Conservation (phyloP, 2,797 vertebrate genomes). For the Helostoma temminkii region DNA sequence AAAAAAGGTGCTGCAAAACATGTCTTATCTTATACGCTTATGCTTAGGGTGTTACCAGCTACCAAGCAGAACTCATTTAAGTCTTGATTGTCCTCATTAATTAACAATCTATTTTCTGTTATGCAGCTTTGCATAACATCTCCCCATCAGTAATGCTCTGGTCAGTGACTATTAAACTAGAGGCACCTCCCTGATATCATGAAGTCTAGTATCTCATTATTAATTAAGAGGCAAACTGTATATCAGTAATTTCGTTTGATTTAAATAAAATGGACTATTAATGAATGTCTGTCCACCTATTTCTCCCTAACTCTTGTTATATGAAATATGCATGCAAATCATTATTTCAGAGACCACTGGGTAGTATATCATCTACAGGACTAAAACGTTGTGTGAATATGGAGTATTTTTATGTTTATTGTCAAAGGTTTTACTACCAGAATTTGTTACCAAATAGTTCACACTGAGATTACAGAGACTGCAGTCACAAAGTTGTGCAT, state of each 20-base stretch:
- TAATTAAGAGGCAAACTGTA: conserved; percentile 23
- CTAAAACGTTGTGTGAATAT: too few species aligned
- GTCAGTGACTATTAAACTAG: conserved; percentile 53
- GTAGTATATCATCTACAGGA: too few species aligned
- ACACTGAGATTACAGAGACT: not conserved
- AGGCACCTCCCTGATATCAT: conserved; percentile 48
- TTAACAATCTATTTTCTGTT: not conserved
- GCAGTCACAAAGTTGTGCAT: not conserved
- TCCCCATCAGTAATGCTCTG: conserved; percentile 24
- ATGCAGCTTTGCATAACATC: conserved; percentile 20
- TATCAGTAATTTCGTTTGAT: conserved; percentile 27
- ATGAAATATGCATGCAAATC: too few species aligned
- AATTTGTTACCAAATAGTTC: not conserved
- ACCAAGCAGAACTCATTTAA: not conserved
- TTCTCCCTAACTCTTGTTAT: not conserved
- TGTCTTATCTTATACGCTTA: not conserved
- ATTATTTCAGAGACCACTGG: too few species aligned
- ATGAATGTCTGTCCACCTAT: not conserved
- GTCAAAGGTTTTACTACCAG: not conserved
- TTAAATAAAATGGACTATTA: too few species aligned
- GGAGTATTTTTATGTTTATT: not conserved
- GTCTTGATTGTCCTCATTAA: not conserved
- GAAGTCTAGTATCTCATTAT: conserved; percentile 51
- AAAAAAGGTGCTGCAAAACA: conserved; percentile 10
- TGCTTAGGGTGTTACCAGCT: not conserved